phyloP scores from a whole-genome alignment of 2,888 invertebrate species.

The Eristalis intricaria region DNA sequence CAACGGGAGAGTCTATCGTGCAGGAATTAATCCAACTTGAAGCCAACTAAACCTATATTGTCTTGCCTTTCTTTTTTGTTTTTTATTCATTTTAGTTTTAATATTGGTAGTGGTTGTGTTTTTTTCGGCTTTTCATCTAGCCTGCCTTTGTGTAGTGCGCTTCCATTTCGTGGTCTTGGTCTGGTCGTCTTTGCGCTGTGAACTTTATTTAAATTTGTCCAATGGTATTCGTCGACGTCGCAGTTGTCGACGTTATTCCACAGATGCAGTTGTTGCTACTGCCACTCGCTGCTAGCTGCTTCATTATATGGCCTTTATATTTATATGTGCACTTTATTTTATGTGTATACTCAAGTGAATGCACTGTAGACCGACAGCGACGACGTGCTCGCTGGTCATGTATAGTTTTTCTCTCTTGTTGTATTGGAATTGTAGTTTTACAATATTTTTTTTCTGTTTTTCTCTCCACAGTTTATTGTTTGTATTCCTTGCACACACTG shows the following conservation, averaged over 20 bases:
- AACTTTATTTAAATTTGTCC: constrained; percentile 69
- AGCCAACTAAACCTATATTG: not conserved
- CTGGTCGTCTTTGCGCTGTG: constrained; percentile 57
- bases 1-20: not conserved
- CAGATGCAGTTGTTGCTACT: constrained; percentile 1
- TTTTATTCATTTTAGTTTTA: not conserved
- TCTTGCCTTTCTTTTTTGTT: not conserved
- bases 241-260: constrained; percentile 1
- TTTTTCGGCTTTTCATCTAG: constrained; percentile 46
- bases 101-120: not conserved
- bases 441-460: constrained; percentile 21
- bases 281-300: constrained; percentile 25
- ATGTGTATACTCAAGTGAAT: constrained; percentile 63
- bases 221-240: constrained; percentile 49
- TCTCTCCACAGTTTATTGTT: constrained; percentile 45
- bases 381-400: constrained; percentile 46
- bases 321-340: constrained; percentile 58
- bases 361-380: constrained; percentile 54
- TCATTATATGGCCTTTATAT: constrained; percentile 57
- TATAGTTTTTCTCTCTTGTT: constrained; percentile 30
- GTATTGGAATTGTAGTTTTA: constrained; percentile 46
- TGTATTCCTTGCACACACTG: constrained; percentile 46
- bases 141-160: constrained; percentile 54
- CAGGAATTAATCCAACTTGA: not conserved
- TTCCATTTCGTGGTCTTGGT: constrained; percentile 50